Evolutionary conservation across 2,888 invertebrate species (phyloP), one percentile per base, ranked within the genome.

Genomic region (Flexamia atlantica): DNA sequence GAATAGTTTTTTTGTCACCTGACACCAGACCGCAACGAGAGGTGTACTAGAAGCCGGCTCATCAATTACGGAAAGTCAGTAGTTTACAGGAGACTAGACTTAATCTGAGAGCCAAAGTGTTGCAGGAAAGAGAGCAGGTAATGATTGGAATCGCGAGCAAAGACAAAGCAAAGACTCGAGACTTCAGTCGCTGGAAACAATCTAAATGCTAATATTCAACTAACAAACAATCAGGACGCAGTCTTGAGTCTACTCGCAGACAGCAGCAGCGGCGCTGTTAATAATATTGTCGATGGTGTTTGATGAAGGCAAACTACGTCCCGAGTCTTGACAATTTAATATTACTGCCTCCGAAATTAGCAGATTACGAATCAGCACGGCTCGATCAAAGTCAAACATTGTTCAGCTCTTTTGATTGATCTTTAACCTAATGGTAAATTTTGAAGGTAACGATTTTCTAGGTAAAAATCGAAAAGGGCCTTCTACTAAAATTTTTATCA

Each of bases 121-220:
- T 30, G 68, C 30, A 68, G 20, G 72, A 32, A 40, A 40, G 72
- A 72, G 64, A 72, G n/a, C 72, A 72, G 40, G 32, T 72, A 40
- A 72, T 40, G 72, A 72, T 40, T 32, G 40, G 40, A 72, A 72
- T 72, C 14, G 40, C 14, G 23, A 72, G 40, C 72, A 40, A 72
- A 72, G 72, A 40, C 72, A 40, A 23, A 72, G 72, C 72, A 72
- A 72, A 76, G 74, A 76, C 70, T 36, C 70, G 70, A 40, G 70
- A 40, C 70, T 76, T 46, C 46, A 76, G 74, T 50, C 40, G 40
- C 42, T 46, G 74, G 74, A 76, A 76, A 76, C 74, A 76, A 76
- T 76, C 74, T 76, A 76, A 76, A 76, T 76, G 74, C 74, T 76
- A 76, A 76, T 76, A 76, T 76, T 76, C 74, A 76, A 46, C 74